Base-by-base conservation (phyloP, 2,888 invertebrate species). In the Villa cingulata region DNA sequence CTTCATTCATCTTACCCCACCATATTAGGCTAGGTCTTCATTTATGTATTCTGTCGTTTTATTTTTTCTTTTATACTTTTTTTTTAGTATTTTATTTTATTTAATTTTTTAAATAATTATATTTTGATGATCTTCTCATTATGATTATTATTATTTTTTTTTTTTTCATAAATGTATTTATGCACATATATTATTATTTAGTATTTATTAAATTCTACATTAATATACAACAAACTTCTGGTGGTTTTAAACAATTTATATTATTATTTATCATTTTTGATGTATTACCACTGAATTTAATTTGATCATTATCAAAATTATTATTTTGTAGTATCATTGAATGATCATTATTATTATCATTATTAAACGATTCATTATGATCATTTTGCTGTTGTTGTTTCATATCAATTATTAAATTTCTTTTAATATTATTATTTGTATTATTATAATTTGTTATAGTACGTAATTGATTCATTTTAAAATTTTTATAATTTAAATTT, bases 141-240 rank as follows among this genome's bases (percentile, higher is more conserved):
- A n/a, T n/a, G n/a, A n/a, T n/a, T n/a, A n/a, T n/a, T n/a, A n/a
- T n/a, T n/a, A n/a, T n/a, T n/a, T n/a, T n/a, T n/a, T n/a, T n/a
- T n/a, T n/a, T n/a, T n/a, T n/a, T n/a, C n/a, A n/a, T n/a, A n/a
- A n/a, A n/a, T n/a, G n/a, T n/a, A n/a, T n/a, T n/a, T n/a, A n/a
- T n/a, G n/a, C n/a, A n/a, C n/a, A n/a, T n/a, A n/a, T n/a, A n/a
- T n/a, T n/a, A n/a, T n/a, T n/a, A n/a, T n/a, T n/a, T n/a, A 23
- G 23, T 23, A 6, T 6, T 23, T 6, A 23, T 7, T 1, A 12
- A 45, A 40, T 19, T 40, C 52, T 54, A 56, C 54, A 56, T 56
- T 49, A 56, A 48, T 38, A 54, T 48, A 53, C 55, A 56, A 54
- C 54, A 54, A 44, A 54, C 49, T 50, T 56, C 55, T 41, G 52